phyloP scores from a whole-genome alignment of 2,888 invertebrate genomes.

The Lycocerus yunnanus region DNA sequence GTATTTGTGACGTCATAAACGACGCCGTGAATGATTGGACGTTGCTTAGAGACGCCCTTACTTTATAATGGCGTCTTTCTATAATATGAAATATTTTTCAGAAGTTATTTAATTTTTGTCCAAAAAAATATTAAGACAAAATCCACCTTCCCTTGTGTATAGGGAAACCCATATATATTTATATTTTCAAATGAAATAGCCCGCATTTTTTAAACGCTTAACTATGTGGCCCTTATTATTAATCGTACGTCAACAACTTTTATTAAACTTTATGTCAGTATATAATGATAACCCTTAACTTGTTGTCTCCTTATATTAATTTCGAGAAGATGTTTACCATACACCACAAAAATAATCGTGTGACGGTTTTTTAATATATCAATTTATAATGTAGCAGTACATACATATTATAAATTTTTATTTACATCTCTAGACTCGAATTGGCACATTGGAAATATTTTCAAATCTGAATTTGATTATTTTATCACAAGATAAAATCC shows the following conservation, averaged over 20 bases:
- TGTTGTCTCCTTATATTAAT: neutral
- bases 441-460: neutral
- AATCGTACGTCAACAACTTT: neutral
- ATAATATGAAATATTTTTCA: slow-evolving; percentile 25
- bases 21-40: slow-evolving; percentile 54
- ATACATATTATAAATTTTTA: slow-evolving; percentile 9
- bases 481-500: too few species aligned
- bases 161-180: neutral
- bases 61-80: slow-evolving; percentile 51
- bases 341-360: neutral
- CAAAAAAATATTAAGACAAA: neutral
- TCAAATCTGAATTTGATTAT: too few species aligned
- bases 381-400: too few species aligned
- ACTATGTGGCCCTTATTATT: neutral
- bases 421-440: neutral
- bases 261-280: neutral
- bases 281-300: neutral
- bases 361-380: slow-evolving; percentile 6
- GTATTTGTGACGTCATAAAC: slow-evolving; percentile 51
- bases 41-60: slow-evolving; percentile 56
- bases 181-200: neutral
- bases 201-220: neutral
- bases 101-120: neutral
- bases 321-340: neutral
- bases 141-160: neutral